A percentile compares a stretch with the other conserved stretches of the same genome.
phyloP scores from a whole-genome alignment of 2,888 invertebrate genomes.

The Trissolcus japonicus region DNA sequence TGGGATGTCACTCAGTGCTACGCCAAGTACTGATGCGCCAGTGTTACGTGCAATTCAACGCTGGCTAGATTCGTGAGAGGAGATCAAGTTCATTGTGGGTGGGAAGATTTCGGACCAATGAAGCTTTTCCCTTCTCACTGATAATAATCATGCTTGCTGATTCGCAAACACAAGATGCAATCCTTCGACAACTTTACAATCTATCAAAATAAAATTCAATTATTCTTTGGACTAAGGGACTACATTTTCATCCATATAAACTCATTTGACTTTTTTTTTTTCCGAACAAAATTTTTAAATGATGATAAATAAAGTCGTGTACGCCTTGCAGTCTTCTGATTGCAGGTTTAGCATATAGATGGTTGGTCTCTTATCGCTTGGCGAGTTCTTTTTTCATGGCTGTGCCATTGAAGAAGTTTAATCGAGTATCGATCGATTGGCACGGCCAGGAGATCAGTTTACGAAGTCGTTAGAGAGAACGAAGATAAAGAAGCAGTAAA shows the following conservation, averaged over 20 bases:
- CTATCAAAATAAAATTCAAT: too few species aligned
- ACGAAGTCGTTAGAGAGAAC: slow-evolving; percentile 42
- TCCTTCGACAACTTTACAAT: too few species aligned
- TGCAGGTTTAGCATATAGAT: slow-evolving; percentile 44
- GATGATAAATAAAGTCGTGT: too few species aligned
- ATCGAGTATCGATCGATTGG: slow-evolving; percentile 57
- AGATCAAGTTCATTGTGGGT: slow-evolving; percentile 60
- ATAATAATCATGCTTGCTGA: slow-evolving; percentile 61
- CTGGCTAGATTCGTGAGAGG: slow-evolving; percentile 44
- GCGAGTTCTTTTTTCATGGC: slow-evolving; percentile 51
- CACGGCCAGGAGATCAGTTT: slow-evolving; percentile 47
- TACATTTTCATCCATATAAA: too few species aligned
- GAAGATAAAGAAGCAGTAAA: slow-evolving; percentile 63
- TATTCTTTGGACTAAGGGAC: too few species aligned
- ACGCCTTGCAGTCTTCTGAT: slow-evolving; percentile 10
- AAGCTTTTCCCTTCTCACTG: slow-evolving; percentile 54
- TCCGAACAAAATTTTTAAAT: too few species aligned
- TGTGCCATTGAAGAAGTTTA: slow-evolving; percentile 51
- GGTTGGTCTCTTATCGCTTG: slow-evolving; percentile 44
- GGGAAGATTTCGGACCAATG: slow-evolving; percentile 70
- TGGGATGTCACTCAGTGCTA: slow-evolving; percentile 65
- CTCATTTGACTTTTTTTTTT: too few species aligned
- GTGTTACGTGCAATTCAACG: slow-evolving; percentile 46
- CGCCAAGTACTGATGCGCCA: slow-evolving; percentile 34
- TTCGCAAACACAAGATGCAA: too few species aligned